These are phyloP conservation scores for Microctenopoma lineatum DNA, from an alignment of 2,797 vertebrate species.

Conservation along the genomic window DNA sequence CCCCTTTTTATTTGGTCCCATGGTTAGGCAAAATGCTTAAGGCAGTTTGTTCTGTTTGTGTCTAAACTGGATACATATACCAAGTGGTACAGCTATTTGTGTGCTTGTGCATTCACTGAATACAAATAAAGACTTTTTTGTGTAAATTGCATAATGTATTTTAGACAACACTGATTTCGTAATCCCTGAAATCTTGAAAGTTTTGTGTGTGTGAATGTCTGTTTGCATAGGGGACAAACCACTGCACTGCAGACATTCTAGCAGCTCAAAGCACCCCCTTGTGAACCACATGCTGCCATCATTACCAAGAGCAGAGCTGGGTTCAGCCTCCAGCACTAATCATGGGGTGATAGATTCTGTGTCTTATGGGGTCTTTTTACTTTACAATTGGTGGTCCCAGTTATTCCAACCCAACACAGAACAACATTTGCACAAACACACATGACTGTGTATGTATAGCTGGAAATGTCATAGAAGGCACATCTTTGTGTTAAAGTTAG, in stretches of 20 bases:
- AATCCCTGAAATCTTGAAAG: slow-evolving; percentile 15
- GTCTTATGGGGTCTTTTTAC: slow-evolving; percentile 72
- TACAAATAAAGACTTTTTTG: slow-evolving; percentile 10
- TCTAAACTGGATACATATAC: neutral
- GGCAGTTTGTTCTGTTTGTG: neutral
- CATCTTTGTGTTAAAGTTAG: slow-evolving; percentile 24
- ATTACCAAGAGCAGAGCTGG: slow-evolving; percentile 68
- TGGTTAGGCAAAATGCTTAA: slow-evolving; percentile 19
- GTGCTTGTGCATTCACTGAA: slow-evolving; percentile 2
- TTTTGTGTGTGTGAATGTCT: neutral
- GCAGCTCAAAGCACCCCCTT: slow-evolving; percentile 57
- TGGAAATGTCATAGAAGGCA: slow-evolving; percentile 30
- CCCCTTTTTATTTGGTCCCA: slow-evolving; percentile 7
- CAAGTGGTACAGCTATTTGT: neutral
- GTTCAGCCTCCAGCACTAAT: slow-evolving; percentile 59
- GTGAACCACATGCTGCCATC: slow-evolving; percentile 66
- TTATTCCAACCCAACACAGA: slow-evolving; percentile 68
- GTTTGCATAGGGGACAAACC: slow-evolving; percentile 32
- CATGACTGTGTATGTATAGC: slow-evolving; percentile 13
- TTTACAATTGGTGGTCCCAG: slow-evolving; percentile 75
- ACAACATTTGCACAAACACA: slow-evolving; percentile 41
- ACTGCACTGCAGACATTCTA: slow-evolving; percentile 51
- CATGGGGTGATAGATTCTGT: slow-evolving; percentile 60
- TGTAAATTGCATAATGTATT: slow-evolving; percentile 12
- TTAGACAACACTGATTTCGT: slow-evolving; percentile 7